These are phyloP conservation scores for Tarsius wallacei DNA, from an alignment of 2,797 vertebrate genomes.

Conservation along the genomic window DNA sequence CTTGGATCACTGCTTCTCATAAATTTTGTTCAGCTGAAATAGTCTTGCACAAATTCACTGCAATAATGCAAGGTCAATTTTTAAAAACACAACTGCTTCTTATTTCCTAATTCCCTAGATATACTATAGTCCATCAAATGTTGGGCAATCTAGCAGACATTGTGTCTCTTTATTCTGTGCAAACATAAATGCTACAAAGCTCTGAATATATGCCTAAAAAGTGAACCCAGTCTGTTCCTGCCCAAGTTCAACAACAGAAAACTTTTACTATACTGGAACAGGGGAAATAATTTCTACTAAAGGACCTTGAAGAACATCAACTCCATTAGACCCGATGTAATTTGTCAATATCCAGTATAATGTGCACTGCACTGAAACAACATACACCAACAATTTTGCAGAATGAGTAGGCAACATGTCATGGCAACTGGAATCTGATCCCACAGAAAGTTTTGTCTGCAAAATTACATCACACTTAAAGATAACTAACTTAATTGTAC, in stretches of 20 bases:
- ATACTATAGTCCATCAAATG: constrained; percentile 33
- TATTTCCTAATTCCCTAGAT: constrained; percentile 70
- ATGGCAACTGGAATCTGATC: neutral
- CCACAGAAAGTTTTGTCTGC: neutral
- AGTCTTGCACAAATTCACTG: constrained; percentile 11
- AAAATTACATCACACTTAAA: constrained; percentile 2
- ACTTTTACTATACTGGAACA: neutral
- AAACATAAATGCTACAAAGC: neutral
- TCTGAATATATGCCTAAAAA: neutral
- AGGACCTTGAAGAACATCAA: neutral
- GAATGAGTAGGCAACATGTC: neutral
- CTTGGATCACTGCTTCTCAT: constrained; percentile 61
- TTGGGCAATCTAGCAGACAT: neutral
- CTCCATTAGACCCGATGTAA: neutral
- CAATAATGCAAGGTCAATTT: constrained; percentile 4
- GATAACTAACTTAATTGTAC: neutral
- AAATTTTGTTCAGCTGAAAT: constrained; percentile 57
- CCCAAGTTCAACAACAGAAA: neutral
- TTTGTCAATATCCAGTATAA: neutral
- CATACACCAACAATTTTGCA: neutral
- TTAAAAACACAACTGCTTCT: neutral
- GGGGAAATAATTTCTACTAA: neutral
- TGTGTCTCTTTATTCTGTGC: neutral
- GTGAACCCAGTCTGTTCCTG: neutral
- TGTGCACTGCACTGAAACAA: neutral